These are phyloP conservation scores for Holothuria glaberrima DNA, from an alignment of 35 echinoderm and acorn worm species.

Conservation along the genomic window DNA sequence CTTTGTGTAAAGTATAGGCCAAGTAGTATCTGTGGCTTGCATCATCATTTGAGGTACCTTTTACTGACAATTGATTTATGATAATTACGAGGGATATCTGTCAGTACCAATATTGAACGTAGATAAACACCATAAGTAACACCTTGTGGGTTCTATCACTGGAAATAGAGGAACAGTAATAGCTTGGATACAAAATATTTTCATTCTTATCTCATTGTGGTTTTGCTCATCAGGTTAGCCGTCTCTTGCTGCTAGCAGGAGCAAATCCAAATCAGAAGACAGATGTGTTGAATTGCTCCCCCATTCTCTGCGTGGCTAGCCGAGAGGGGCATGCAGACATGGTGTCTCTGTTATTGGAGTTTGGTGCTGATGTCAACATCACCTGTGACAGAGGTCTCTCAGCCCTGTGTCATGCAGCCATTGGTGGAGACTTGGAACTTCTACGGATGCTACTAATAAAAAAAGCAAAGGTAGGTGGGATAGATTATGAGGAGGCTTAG, in stretches of 20 bases:
- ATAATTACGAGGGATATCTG: no score
- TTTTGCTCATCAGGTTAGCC: constrained; percentile 73
- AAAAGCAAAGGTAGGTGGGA: constrained; percentile 78
- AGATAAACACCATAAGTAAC: no score
- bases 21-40: no score
- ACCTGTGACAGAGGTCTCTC: constrained; percentile 88
- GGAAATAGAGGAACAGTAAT: no score
- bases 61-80: no score
- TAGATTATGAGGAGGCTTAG: no score
- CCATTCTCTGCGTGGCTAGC: constrained; percentile 84
- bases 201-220: neutral
- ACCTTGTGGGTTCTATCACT: no score
- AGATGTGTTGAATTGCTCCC: constrained; percentile 80
- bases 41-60: no score
- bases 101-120: no score
- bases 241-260: constrained; percentile 86
- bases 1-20: no score
- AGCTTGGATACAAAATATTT: no score
- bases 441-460: constrained; percentile 95
- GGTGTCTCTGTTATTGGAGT: constrained; percentile 92
- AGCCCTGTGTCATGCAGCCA: constrained; percentile 89
- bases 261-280: constrained; percentile 88
- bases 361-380: constrained; percentile 83
- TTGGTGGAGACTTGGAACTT: constrained; percentile 88
- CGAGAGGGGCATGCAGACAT: constrained; percentile 93